These are phyloP conservation scores for Scaptomyza reducta DNA, from an alignment of 2,888 invertebrate species.

Conservation along the genomic window DNA sequence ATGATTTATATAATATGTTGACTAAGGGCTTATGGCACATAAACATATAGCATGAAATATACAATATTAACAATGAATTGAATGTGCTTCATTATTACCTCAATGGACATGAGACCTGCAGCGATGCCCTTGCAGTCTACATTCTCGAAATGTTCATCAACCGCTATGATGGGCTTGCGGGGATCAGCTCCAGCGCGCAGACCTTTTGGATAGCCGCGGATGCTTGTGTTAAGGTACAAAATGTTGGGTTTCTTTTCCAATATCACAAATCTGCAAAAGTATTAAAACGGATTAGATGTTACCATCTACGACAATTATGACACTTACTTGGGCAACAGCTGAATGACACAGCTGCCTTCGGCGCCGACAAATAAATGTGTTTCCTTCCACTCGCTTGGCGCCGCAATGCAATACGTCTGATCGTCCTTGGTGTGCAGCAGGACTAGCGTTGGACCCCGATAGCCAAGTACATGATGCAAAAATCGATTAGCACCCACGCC, in stretches of 20 bases:
- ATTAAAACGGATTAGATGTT: constrained; percentile 23
- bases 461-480: constrained; percentile 91
- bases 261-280: constrained; percentile 85
- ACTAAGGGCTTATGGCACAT: constrained; percentile 62
- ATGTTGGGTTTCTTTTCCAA: constrained; percentile 89
- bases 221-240: constrained; percentile 92
- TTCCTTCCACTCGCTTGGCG: constrained; percentile 93
- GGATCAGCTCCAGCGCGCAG: constrained; percentile 93
- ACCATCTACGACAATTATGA: background rate
- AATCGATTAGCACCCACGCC: constrained; percentile 95
- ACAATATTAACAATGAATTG: constrained; percentile 25
- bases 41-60: constrained; percentile 61
- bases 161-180: constrained; percentile 89
- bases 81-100: constrained; percentile 84
- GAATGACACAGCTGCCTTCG: constrained; percentile 90
- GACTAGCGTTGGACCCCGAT: constrained; percentile 87
- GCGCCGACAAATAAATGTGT: constrained; percentile 93
- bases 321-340: constrained; percentile 89
- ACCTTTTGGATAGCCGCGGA: constrained; percentile 93
- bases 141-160: constrained; percentile 91
- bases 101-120: constrained; percentile 87
- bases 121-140: constrained; percentile 89
- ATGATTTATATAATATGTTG: constrained; percentile 62
- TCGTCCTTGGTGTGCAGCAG: constrained; percentile 86
- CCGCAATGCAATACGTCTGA: constrained; percentile 90